phyloP scores from a whole-genome alignment of 2,797 vertebrate species.

The Tenualosa ilisha region DNA sequence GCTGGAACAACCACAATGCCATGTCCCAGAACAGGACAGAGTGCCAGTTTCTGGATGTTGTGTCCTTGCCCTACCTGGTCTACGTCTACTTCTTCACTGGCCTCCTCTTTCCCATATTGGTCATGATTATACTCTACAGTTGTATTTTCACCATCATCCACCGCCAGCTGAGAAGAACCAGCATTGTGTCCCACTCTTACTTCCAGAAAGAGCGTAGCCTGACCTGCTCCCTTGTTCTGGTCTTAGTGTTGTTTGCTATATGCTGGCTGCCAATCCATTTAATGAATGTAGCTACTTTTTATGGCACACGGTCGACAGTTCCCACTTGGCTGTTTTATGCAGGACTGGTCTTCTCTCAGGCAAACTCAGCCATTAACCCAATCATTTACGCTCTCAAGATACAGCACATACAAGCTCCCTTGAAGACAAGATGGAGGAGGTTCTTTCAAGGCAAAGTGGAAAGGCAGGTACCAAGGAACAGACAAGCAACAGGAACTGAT shows the following conservation, averaged over 20 bases:
- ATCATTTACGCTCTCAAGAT: conserved; percentile 85
- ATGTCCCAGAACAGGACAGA: conserved; percentile 31
- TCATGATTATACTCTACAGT: conserved; percentile 78
- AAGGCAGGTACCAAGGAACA: conserved; percentile 45
- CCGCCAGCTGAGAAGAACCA: conserved; percentile 60
- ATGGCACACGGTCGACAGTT: conserved; percentile 17
- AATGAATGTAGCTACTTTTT: conserved; percentile 78
- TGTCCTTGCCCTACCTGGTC: conserved; percentile 78
- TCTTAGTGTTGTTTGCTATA: conserved; percentile 80
- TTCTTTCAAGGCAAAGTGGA: conserved; percentile 45
- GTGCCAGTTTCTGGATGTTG: conserved; percentile 71
- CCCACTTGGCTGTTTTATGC: conserved; percentile 29
- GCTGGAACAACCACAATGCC: conserved; percentile 75
- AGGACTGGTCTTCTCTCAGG: conserved; percentile 82
- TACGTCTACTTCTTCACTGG: conserved; percentile 79
- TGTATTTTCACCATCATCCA: conserved; percentile 76
- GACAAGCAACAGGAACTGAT: conserved; percentile 55
- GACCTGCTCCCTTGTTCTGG: conserved; percentile 79
- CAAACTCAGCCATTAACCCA: conserved; percentile 87
- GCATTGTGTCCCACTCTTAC: conserved; percentile 76
- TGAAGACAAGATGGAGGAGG: conserved; percentile 68
- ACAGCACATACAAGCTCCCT: conserved; percentile 79
- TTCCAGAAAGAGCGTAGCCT: conserved; percentile 78
- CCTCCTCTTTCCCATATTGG: conserved; percentile 72
- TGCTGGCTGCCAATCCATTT: conserved; percentile 86